Conservation (phyloP, 35 echinoderm and acorn worm species). For the Amphiura filiformis region DNA sequence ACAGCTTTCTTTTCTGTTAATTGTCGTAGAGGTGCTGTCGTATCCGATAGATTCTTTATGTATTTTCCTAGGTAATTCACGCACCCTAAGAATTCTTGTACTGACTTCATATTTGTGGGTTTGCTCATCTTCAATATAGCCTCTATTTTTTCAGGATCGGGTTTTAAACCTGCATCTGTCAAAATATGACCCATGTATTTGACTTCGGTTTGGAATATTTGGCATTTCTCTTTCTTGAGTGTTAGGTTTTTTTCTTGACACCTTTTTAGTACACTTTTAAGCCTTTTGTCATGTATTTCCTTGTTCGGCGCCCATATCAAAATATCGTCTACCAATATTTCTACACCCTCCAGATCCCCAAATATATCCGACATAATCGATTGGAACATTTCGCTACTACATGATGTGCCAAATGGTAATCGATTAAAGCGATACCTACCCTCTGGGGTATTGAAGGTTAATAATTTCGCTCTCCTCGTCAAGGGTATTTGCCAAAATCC, state of each 20-base stretch:
- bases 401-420: conserved; percentile 38
- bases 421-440: conserved; percentile 45
- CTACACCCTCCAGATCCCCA: conserved; percentile 39
- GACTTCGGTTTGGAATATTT: conserved; percentile 20
- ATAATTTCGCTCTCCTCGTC: conserved; percentile 26
- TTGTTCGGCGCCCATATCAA: conserved; percentile 34
- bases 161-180: conserved; percentile 24
- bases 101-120: conserved; percentile 6
- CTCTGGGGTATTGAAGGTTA: conserved; percentile 8
- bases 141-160: conserved; percentile 36
- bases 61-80: conserved; percentile 40
- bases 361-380: conserved; percentile 41
- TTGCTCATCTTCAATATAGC: not conserved
- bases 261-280: conserved; percentile 23
- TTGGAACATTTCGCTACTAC: conserved; percentile 44
- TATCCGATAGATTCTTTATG: not conserved
- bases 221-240: conserved; percentile 47
- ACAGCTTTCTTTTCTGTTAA: conserved; percentile 13
- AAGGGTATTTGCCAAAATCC: conserved; percentile 39
- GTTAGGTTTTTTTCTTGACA: conserved; percentile 3
- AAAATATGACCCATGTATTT: conserved; percentile 61
- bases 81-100: conserved; percentile 17
- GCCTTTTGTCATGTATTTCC: conserved; percentile 19
- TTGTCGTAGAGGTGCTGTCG: conserved; percentile 33
- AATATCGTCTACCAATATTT: conserved; percentile 53